Conservation (phyloP, 1,140 invertebrate species). For the Drosophila repleta region DNA sequence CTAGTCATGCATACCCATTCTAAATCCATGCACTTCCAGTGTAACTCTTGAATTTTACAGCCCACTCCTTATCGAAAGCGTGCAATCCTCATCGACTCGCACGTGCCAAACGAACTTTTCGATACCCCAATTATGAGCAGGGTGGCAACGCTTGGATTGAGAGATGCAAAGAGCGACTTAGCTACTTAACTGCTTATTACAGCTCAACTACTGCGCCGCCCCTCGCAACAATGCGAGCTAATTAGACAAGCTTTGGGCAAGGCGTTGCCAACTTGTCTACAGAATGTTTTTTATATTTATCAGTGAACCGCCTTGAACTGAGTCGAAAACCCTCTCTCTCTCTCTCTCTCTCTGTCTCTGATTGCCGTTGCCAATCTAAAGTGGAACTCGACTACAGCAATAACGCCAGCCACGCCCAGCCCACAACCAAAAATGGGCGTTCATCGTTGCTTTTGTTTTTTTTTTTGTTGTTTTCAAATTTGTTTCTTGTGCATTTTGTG, state of each 20-base stretch:
- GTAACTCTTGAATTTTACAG: neutral
- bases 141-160: slow-evolving; percentile 30
- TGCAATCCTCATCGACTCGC: neutral
- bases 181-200: slow-evolving; percentile 8
- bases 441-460: neutral
- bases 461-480: slow-evolving; percentile 14
- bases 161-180: neutral
- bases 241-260: slow-evolving; percentile 22
- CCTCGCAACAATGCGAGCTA: slow-evolving; percentile 39
- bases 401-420: slow-evolving; percentile 20
- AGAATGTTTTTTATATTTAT: slow-evolving; percentile 25
- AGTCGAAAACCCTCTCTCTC: neutral
- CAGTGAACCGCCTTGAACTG: slow-evolving; percentile 74
- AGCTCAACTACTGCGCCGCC: neutral
- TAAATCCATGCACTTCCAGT: neutral
- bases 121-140: neutral
- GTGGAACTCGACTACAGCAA: slow-evolving; percentile 17
- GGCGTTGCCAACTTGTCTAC: slow-evolving; percentile 24
- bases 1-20: too few relatives aligned
- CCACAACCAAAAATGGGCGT: slow-evolving; percentile 23
- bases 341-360: slow-evolving; percentile 4
- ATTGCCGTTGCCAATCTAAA: slow-evolving; percentile 15
- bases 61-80: neutral
- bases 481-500: slow-evolving; percentile 45
- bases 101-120: slow-evolving; percentile 13